A percentile compares a stretch with the other conserved stretches of the same genome.
Conservation (phyloP, 2,113 vertebrate species). For the Amphiprion percula region DNA sequence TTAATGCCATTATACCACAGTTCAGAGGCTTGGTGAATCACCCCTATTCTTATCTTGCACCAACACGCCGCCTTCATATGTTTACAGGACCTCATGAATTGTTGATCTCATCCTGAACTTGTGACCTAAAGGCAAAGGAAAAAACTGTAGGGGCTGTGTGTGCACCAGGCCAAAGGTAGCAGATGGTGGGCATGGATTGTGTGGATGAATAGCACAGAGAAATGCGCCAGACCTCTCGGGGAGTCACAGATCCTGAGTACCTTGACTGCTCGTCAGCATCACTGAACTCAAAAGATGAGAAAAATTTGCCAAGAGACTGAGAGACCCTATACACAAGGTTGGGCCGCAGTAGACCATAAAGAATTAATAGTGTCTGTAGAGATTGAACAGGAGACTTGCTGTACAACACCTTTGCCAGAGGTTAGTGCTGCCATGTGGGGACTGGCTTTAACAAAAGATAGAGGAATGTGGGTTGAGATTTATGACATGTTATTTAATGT, state of each 20-base stretch:
- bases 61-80: conserved; percentile 40
- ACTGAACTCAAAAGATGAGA: conserved; percentile 56
- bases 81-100: conserved; percentile 78
- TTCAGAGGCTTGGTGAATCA: conserved; percentile 56
- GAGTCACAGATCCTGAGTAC: conserved; percentile 53
- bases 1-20: conserved; percentile 66
- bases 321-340: conserved; percentile 57
- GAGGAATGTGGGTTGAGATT: conserved; percentile 40
- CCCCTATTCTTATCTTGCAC: conserved; percentile 27
- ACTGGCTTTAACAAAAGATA: conserved; percentile 50
- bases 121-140: conserved; percentile 58
- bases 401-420: conserved; percentile 50
- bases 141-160: conserved; percentile 2
- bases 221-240: conserved; percentile 36
- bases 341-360: conserved; percentile 69
- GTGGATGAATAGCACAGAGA: conserved; percentile 29
- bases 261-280: conserved; percentile 56
- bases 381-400: conserved; percentile 59
- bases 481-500: conserved; percentile 47
- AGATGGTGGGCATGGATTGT: conserved; percentile 2
- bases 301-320: conserved; percentile 54
- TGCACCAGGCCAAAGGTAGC: background rate
- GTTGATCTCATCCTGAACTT: conserved; percentile 76
- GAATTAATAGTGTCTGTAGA: conserved; percentile 74
- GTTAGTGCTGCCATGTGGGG: conserved; percentile 37